Evolutionary conservation across 2,888 invertebrate species (phyloP), one percentile per base, ranked within the genome.

Genomic region (Camponotus fellah): DNA sequence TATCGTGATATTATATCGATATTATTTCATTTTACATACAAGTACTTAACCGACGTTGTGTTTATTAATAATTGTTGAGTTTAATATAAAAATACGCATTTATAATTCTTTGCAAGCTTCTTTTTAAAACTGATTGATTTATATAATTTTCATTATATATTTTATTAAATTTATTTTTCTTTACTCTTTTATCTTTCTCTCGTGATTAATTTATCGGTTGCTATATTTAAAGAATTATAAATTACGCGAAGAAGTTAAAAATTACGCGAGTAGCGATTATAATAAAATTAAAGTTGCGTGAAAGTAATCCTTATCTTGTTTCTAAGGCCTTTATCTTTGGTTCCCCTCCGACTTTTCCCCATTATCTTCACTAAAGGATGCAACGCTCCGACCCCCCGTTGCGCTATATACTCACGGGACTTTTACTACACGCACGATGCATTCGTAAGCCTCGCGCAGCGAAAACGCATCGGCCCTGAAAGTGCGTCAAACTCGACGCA

Each of bases 371-470:
- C 40, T 37, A 69, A 64, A 83, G 83, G 83, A 71, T 69, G 71
- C 71, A 80, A 43, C 53, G 69, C 56, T 14, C 49, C 46, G 53
- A 58, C 53, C 65, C 71, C 80, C 83, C 58, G 69, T 81, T 21
- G 80, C 60, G 83, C 79, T 77, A 21, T 68, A 79, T 60, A 77
- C 65, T 53, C 37, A 43, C 64, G 37, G 62, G 56, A 75, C 53
- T 80, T 83, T 83, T 72, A 83, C 64, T 80, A 26, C 71, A 83
- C 83, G 83, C 80, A 83, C 83, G 69, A 32, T 71, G 79, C 79
- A 60, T 80, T 80, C 72, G 79, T 71, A 79, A 79, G 71, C 32
- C 69, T 79, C 79, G 79, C 43, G 12, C 46, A 60, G 71, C 79
- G 71, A 80, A 80, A 72, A 80, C 43, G 58, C 79, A 72, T 72